A percentile compares a stretch with the other conserved stretches of the same genome.
Conservation (phyloP, 2,888 invertebrate species). For the Cryptocephalus moraei region DNA sequence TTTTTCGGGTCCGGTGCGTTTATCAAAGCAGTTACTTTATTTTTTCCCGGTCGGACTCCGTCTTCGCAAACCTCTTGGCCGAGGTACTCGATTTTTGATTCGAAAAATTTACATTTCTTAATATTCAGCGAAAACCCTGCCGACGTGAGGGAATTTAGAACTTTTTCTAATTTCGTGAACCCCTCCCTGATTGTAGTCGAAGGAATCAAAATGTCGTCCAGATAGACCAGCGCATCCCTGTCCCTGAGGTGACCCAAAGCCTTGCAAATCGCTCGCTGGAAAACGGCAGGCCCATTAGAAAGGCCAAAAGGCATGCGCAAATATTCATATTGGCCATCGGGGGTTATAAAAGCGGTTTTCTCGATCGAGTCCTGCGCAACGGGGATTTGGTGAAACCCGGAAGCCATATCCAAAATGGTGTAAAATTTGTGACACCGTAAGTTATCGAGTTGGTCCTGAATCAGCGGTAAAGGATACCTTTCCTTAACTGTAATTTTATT, state of each 20-base stretch:
- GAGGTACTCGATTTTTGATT: background rate
- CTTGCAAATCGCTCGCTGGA: too few relatives aligned
- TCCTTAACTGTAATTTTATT: slow-evolving; percentile 4
- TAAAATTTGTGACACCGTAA: background rate
- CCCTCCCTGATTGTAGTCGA: background rate
- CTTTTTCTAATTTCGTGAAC: background rate
- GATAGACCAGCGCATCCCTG: background rate
- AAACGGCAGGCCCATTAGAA: too few relatives aligned
- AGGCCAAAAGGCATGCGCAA: too few relatives aligned
- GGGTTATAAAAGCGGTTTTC: background rate
- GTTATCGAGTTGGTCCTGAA: slow-evolving; percentile 1
- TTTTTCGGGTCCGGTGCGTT: background rate
- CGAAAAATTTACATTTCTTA: background rate
- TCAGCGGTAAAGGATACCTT: slow-evolving; percentile 2
- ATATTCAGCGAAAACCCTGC: background rate
- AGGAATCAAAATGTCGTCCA: too few relatives aligned
- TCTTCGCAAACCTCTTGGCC: background rate
- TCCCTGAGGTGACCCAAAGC: background rate
- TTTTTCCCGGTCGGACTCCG: background rate
- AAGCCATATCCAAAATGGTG: background rate
- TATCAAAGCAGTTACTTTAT: background rate
- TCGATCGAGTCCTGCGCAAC: background rate
- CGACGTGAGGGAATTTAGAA: too few relatives aligned
- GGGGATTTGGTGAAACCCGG: background rate
- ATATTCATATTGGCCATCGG: too few relatives aligned